Percentiles rank a stretch among this genome's conserved stretches.
These are phyloP conservation scores for Steinernema khuongi DNA, from an alignment of 1,140 invertebrate genomes.

Conservation along the genomic window DNA sequence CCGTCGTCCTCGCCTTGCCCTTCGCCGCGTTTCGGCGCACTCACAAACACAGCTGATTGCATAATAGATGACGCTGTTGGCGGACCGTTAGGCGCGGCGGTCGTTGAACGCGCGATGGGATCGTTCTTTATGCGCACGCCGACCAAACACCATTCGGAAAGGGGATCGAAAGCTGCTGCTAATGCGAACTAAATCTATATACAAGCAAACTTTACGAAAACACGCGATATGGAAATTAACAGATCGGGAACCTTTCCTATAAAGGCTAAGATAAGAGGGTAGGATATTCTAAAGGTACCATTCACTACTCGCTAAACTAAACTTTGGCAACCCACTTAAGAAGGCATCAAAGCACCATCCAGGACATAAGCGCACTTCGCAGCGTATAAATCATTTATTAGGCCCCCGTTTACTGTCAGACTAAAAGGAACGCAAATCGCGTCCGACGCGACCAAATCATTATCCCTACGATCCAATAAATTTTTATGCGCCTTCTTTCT, in stretches of 20 bases:
- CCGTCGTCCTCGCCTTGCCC: background rate
- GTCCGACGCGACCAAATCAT: background rate
- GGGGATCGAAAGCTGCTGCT: no score
- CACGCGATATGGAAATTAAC: no score
- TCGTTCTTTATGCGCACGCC: background rate
- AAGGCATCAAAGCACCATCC: no score
- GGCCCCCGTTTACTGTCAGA: no score
- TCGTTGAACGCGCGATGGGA: background rate
- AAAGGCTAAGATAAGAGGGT: no score
- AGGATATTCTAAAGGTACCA: no score
- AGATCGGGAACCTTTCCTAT: no score
- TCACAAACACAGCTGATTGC: slow-evolving; percentile 14
- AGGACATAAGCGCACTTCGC: background rate
- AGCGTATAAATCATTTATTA: background rate
- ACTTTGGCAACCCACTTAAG: no score
- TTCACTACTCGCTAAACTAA: no score
- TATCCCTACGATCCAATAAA: slow-evolving; percentile 8
- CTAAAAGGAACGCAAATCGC: no score
- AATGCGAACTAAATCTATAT: no score
- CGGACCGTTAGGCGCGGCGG: background rate
- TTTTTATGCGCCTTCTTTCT: background rate
- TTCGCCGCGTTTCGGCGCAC: background rate
- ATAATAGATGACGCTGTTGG: background rate
- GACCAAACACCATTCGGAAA: slow-evolving; percentile 11
- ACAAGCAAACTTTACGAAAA: no score